Evolutionary conservation across 2,113 vertebrate species (phyloP).

Genomic region (Nothocercus julius): DNA sequence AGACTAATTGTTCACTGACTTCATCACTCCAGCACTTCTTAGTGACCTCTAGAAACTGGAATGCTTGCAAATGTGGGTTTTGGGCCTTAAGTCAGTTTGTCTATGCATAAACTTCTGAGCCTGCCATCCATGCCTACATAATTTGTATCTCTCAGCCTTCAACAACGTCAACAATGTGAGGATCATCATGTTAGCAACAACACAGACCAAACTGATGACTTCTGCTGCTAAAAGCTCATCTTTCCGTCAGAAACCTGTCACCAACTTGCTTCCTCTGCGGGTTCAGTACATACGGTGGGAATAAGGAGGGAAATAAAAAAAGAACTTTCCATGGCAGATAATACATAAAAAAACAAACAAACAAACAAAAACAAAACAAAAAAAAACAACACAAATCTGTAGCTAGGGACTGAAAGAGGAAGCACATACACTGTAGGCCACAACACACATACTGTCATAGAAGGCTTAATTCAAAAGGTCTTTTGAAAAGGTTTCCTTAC

Average conservation of each 20-base stretch:
- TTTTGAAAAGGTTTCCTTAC: not conserved
- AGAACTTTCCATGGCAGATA: not conserved
- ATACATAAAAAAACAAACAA: not conserved
- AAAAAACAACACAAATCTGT: not conserved
- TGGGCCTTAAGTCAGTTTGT: not conserved
- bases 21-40: not conserved
- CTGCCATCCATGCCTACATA: not conserved
- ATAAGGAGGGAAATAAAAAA: not conserved
- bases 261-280: not conserved
- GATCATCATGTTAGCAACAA: not conserved
- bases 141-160: not conserved
- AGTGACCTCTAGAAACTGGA: not conserved
- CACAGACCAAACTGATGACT: not conserved
- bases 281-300: not conserved
- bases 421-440: not conserved
- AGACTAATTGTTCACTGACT: not conserved
- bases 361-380: too few species aligned
- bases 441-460: not conserved
- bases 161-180: not conserved
- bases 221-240: not conserved
- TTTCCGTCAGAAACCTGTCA: not conserved
- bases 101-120: not conserved
- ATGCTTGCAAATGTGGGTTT: not conserved
- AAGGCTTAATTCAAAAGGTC: not conserved
- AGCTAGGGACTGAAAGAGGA: not conserved